Conservation (phyloP, 2,888 invertebrate species). For the Philhelius pedissequus region DNA sequence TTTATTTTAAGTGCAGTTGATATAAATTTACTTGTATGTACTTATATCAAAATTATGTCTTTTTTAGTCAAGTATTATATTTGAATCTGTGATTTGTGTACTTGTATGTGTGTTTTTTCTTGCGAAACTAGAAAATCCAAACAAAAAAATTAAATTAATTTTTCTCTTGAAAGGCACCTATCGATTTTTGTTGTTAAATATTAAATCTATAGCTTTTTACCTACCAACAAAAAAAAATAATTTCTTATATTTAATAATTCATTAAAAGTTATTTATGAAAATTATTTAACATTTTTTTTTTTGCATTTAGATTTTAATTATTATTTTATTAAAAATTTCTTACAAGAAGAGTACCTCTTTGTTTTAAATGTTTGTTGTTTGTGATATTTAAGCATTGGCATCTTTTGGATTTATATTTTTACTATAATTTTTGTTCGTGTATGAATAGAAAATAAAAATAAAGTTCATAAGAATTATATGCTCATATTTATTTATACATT, state of each 20-base stretch:
- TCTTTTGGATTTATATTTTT: slow-evolving; percentile 47
- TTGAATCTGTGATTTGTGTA: slow-evolving; percentile 5
- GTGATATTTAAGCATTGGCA: slow-evolving; percentile 60
- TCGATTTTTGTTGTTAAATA: slow-evolving; percentile 47
- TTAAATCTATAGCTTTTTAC: slow-evolving; percentile 24
- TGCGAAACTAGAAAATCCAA: background rate
- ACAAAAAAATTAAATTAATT: slow-evolving; percentile 16
- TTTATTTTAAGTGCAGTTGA: slow-evolving; percentile 33
- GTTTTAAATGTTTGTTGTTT: slow-evolving; percentile 4
- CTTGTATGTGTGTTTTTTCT: background rate
- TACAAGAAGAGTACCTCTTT: slow-evolving; percentile 19
- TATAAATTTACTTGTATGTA: background rate
- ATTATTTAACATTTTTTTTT: slow-evolving; percentile 28
- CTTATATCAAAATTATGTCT: slow-evolving; percentile 37
- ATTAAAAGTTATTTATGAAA: slow-evolving; percentile 19
- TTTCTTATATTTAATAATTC: slow-evolving; percentile 12
- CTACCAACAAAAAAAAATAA: slow-evolving; percentile 23
- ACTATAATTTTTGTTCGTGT: slow-evolving; percentile 2
- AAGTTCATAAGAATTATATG: background rate
- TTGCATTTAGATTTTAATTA: slow-evolving; percentile 7
- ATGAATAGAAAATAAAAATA: slow-evolving; percentile 24
- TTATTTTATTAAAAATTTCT: background rate
- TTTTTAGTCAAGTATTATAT: slow-evolving; percentile 29
- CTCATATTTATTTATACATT: slow-evolving; percentile 30
- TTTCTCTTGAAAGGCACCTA: slow-evolving; percentile 63